Evolutionary conservation across 2,113 vertebrate genomes (phyloP), one percentile per base, ranked within the genome.

Genomic region (Mobula birostris): DNA sequence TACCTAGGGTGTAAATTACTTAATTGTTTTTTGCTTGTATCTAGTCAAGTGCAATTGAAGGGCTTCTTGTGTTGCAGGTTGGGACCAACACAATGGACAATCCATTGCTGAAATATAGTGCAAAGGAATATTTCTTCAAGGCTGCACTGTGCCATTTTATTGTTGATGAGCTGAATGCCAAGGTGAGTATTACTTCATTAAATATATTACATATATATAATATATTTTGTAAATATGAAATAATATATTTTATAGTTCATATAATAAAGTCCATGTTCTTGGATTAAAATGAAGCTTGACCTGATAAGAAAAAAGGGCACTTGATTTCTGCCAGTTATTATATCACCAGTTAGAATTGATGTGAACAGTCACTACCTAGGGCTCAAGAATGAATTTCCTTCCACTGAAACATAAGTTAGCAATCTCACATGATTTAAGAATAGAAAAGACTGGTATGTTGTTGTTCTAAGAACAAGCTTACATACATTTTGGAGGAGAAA

Each of bases 111-210:
- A 99, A 99, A 96, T 99, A 99, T 95, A 99, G 99, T 32, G 99
- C 99, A 27, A 99, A 99, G 95, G 99, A 99, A 95, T 99, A 99
- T 95, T 99, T 99, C 97, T 99, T 99, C 96, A 99, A 99, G 97
- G 99, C 99, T 0, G 97, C 98, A 0, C 97, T 99, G 77, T 99
- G 99, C 94, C 99, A 99, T 95, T 99, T 99, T 95, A 99, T 99
- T 0, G 98, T 99, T 27, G 99, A 99, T 40, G 99, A 99, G 95
- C 97, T 99, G 95, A 99, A 99, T 2, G 99, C 99, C 0, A 99
- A 99, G 98, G 99, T 97, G 82, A 94, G 96, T 83, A 79, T 32
- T 0, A 7, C 1, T 15, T 1, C 29, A 32, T 90, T 66, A 48
- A 48, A 2, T 48, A 48, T 48, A 48, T 48, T 48, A 2, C 48